phyloP scores from a whole-genome alignment of 2,888 invertebrate species.

The Masnerella sp. region DNA sequence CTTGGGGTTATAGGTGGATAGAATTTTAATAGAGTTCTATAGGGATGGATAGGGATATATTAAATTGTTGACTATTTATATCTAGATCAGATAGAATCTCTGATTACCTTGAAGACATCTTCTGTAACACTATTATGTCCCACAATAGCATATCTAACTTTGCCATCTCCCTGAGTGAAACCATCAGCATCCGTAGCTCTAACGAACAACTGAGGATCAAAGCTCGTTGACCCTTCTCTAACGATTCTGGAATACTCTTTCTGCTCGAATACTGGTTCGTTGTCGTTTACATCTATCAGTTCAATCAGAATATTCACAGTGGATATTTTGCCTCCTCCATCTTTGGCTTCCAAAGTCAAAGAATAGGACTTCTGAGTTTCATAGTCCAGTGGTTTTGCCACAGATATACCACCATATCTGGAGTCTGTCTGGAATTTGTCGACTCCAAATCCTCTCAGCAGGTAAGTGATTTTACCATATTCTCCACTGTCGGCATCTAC shows the following conservation, averaged over 20 bases:
- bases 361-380: conserved; percentile 89
- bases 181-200: conserved; percentile 88
- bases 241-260: conserved; percentile 86
- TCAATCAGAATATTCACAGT: conserved; percentile 85
- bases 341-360: conserved; percentile 87
- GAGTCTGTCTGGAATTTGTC: conserved; percentile 86
- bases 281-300: conserved; percentile 87
- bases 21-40: no score
- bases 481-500: conserved; percentile 85
- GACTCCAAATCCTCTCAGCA: conserved; percentile 87
- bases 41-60: no score
- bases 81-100: no score
- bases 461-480: conserved; percentile 86
- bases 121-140: conserved; percentile 84
- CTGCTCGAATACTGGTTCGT: conserved; percentile 85
- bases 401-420: conserved; percentile 83
- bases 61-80: no score
- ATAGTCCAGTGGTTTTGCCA: conserved; percentile 84
- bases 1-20: no score
- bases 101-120: conserved; percentile 77
- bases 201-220: conserved; percentile 89
- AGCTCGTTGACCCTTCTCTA: conserved; percentile 85
- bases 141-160: conserved; percentile 82
- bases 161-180: conserved; percentile 84
- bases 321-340: conserved; percentile 87